Evolutionary conservation across 2,113 vertebrate species (phyloP).

Genomic region (Bos indicus): DNA sequence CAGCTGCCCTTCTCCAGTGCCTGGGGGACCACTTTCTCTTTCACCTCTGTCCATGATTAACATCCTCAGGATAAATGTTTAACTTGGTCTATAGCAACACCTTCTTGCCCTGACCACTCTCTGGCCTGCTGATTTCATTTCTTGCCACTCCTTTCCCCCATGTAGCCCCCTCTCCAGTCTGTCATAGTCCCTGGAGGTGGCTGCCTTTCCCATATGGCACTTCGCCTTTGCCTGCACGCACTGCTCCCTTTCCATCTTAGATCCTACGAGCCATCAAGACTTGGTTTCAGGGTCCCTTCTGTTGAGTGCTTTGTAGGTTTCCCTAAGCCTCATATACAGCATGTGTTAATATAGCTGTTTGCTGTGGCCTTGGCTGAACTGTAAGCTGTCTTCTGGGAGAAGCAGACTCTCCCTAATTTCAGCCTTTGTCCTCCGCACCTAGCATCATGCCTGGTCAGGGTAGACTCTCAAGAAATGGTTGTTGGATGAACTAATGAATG

Average conservation of each 20-base stretch:
- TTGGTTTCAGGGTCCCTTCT: not conserved
- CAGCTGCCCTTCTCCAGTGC: not conserved
- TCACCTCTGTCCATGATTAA: not conserved
- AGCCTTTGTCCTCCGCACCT: not conserved
- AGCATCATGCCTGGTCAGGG: not conserved
- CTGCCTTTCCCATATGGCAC: rapidly evolving
- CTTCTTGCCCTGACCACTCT: not conserved
- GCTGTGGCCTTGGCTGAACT: not conserved
- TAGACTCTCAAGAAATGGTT: not conserved
- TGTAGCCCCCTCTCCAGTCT: not conserved
- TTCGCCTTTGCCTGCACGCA: not conserved
- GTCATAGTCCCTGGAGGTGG: not conserved
- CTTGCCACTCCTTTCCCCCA: not conserved
- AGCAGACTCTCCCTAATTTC: not conserved
- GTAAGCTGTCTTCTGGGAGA: not conserved
- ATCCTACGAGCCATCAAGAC: not conserved
- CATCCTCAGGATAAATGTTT: not conserved
- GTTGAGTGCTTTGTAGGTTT: not conserved
- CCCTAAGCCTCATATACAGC: not conserved
- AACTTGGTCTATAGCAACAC: too few relatives aligned
- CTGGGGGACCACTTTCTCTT: not conserved
- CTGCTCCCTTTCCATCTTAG: not conserved
- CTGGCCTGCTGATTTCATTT: not conserved
- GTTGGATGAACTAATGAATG: not conserved
- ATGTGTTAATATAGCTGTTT: not conserved